phyloP scores from a whole-genome alignment of 2,113 vertebrate genomes.

The Bolborhynchus lineola region DNA sequence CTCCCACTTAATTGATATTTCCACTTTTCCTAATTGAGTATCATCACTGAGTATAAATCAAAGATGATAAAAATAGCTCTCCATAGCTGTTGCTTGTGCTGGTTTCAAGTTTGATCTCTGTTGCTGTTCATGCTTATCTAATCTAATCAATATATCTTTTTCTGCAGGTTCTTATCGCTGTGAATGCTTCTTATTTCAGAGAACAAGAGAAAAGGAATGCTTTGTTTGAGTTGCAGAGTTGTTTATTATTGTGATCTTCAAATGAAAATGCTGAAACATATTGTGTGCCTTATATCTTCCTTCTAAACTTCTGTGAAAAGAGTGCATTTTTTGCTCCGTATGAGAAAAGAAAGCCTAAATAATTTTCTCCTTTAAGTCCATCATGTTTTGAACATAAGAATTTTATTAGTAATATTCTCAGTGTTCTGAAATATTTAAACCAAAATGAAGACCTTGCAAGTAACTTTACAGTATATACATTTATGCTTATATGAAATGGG shows the following conservation, averaged over 20 bases:
- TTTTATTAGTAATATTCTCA: neutral
- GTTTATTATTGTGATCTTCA: slow-evolving; percentile 20
- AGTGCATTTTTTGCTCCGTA: neutral
- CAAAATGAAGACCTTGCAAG: neutral
- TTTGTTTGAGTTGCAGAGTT: neutral
- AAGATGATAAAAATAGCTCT: slow-evolving; percentile 56
- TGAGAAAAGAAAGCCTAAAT: neutral
- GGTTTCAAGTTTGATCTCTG: slow-evolving; percentile 44
- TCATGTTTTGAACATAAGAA: neutral
- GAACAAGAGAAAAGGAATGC: neutral
- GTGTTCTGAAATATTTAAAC: neutral
- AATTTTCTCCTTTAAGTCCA: neutral
- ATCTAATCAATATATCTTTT: slow-evolving; percentile 61
- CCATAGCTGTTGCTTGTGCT: neutral
- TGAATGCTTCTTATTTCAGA: neutral
- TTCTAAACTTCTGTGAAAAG: neutral
- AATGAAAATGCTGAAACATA: neutral
- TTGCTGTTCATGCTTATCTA: slow-evolving; percentile 61
- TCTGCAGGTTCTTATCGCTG: neutral
- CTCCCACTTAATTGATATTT: slow-evolving; percentile 49
- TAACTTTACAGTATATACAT: neutral
- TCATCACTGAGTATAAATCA: slow-evolving; percentile 13
- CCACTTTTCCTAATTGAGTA: slow-evolving; percentile 21
- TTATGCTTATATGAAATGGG: neutral
- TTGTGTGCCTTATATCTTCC: neutral